These are phyloP conservation scores for Drosophila pectinifera DNA, from an alignment of 1,140 invertebrate species.

Conservation along the genomic window DNA sequence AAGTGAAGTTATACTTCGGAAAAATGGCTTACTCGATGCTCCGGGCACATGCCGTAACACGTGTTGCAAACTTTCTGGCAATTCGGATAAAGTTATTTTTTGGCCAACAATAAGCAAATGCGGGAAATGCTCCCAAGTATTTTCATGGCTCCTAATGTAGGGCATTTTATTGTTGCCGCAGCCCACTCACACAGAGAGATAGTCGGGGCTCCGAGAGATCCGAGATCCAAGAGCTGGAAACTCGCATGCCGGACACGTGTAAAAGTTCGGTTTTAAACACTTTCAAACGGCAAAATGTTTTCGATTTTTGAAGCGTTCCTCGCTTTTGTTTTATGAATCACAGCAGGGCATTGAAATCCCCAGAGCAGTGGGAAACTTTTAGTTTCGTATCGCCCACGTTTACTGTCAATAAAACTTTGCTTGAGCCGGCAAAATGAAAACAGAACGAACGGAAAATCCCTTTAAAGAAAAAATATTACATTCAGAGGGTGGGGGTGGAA, in stretches of 20 bases:
- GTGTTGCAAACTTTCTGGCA: constrained; percentile 59
- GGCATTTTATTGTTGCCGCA: constrained; percentile 42
- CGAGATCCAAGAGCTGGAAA: constrained; percentile 21
- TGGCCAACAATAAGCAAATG: constrained; percentile 58
- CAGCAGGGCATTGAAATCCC: constrained; percentile 57
- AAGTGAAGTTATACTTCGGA: constrained; percentile 45
- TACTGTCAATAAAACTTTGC: constrained; percentile 81
- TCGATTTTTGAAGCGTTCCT: constrained; percentile 59
- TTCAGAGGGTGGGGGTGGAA: constrained; percentile 14
- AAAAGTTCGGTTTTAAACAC: constrained; percentile 79
- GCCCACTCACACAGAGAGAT: constrained; percentile 4
- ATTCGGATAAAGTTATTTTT: constrained; percentile 55
- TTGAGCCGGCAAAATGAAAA: constrained; percentile 59
- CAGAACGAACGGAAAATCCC: constrained; percentile 21
- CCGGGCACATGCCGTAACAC: constrained; percentile 39
- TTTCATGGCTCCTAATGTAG: constrained; percentile 53
- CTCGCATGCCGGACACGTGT: constrained; percentile 77
- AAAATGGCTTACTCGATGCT: constrained; percentile 48
- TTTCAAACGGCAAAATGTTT: constrained; percentile 74
- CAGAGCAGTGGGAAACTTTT: constrained; percentile 71
- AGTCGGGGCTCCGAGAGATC: constrained; percentile 1
- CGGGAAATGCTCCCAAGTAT: constrained; percentile 58
- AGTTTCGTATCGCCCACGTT: constrained; percentile 75
- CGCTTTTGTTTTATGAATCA: constrained; percentile 76
- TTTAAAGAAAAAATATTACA: constrained; percentile 17